These are phyloP conservation scores for Trichonephila clavata DNA, from an alignment of 1,140 invertebrate species.

Conservation along the genomic window DNA sequence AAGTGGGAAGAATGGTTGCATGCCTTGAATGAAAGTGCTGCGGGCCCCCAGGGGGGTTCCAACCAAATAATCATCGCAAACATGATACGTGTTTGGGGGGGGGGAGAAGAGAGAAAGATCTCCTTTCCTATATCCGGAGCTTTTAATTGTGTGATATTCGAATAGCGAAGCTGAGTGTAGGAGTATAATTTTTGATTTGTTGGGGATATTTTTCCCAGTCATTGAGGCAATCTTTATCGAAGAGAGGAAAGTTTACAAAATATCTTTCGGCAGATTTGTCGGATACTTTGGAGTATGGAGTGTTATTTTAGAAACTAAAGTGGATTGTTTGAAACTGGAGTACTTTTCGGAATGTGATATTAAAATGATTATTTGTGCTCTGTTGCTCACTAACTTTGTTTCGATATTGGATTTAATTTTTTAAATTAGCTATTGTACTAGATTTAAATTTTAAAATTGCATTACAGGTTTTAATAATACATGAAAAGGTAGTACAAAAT, in stretches of 20 bases:
- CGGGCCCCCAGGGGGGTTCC: constrained; percentile 5
- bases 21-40: constrained; percentile 65
- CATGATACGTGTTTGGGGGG: constrained; percentile 34
- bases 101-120: background rate
- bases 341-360: no score
- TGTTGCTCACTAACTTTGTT: no score
- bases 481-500: no score
- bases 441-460: no score
- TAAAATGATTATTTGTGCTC: no score
- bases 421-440: no score
- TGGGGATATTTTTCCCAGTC: background rate
- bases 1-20: constrained; percentile 54
- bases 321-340: no score
- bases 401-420: no score
- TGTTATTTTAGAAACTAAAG: background rate
- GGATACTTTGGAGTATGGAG: background rate
- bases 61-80: constrained; percentile 71
- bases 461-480: no score
- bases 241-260: background rate
- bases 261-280: background rate
- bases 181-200: constrained; percentile 22
- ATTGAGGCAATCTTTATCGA: background rate
- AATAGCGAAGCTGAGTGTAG: background rate
- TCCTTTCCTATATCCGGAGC: background rate
- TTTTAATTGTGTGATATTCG: constrained; percentile 63